phyloP scores from a whole-genome alignment of 2,888 invertebrate genomes.

The Seladonia tumulorum region DNA sequence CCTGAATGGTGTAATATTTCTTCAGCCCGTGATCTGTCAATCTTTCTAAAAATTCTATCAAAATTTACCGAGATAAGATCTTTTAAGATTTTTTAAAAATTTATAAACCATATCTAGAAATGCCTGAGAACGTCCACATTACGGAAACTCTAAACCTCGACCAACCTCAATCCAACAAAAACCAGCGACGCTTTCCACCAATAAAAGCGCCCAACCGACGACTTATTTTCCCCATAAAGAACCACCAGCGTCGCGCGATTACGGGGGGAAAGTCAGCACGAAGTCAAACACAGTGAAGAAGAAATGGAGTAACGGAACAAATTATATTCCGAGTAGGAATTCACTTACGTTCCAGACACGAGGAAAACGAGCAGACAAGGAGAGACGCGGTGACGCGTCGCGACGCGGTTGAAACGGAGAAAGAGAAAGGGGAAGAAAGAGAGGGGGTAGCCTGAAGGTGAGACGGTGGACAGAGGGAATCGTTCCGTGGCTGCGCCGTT shows the following conservation, averaged over 20 bases:
- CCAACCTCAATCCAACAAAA: neutral
- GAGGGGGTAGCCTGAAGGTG: neutral
- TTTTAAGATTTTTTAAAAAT: no score
- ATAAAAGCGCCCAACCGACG: neutral
- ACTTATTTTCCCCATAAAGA: neutral
- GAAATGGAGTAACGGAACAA: slow-evolving; percentile 4
- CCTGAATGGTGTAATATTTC: neutral
- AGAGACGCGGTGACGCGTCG: neutral
- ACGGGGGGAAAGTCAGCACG: neutral
- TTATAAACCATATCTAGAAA: neutral
- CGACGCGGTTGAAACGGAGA: neutral
- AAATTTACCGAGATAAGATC: no score
- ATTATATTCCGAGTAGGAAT: slow-evolving; percentile 9
- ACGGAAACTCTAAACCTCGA: neutral
- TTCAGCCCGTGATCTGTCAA: no score
- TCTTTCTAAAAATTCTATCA: no score
- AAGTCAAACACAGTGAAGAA: neutral
- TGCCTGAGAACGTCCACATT: no score
- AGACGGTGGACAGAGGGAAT: slow-evolving; percentile 39
- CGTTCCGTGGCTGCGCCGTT: slow-evolving; percentile 53
- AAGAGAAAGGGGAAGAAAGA: neutral
- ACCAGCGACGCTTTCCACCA: neutral
- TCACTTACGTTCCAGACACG: neutral
- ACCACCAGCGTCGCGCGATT: neutral
- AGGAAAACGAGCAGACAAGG: neutral